Percentiles rank a stretch among this genome's conserved stretches.
Conservation (phyloP, 2,888 invertebrate species). For the Orthosia gothica region DNA sequence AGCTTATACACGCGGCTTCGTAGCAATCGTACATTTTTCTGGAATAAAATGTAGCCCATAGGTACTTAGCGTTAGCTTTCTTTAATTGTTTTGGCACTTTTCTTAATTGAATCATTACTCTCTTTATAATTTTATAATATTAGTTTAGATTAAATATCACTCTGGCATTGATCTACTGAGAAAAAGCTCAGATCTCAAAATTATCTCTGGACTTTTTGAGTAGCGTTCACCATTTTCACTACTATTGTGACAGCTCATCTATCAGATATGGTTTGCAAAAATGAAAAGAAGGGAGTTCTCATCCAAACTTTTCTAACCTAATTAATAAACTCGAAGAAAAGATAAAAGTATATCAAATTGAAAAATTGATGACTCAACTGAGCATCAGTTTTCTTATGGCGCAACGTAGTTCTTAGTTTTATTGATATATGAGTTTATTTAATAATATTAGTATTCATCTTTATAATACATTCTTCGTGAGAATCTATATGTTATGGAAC, state of each 20-base stretch:
- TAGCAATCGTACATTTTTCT: too few species aligned
- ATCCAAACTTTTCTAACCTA: background rate
- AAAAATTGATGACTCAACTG: conserved; percentile 9
- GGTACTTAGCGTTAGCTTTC: too few species aligned
- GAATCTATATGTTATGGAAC: too few species aligned
- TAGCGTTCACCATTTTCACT: conserved; percentile 3
- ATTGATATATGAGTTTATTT: background rate
- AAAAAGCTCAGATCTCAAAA: conserved; percentile 2
- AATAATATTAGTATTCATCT: conserved; percentile 2
- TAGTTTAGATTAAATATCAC: conserved; percentile 27
- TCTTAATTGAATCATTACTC: too few species aligned
- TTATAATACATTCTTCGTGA: too few species aligned
- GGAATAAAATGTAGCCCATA: too few species aligned
- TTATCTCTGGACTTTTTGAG: conserved; percentile 17
- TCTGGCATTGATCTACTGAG: conserved; percentile 1
- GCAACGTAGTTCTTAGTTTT: conserved; percentile 16
- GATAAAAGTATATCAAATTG: background rate
- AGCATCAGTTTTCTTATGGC: conserved; percentile 3
- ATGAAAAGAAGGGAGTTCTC: conserved; percentile 6
- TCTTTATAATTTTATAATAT: too few species aligned
- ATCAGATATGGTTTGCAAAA: conserved; percentile 11
- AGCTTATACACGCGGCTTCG: background rate
- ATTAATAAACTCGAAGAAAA: conserved; percentile 8
- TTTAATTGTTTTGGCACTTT: too few species aligned
- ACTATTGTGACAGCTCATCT: conserved; percentile 1